Evolutionary conservation across 2,888 invertebrate genomes (phyloP).

Genomic region (Maniola hyperantus): DNA sequence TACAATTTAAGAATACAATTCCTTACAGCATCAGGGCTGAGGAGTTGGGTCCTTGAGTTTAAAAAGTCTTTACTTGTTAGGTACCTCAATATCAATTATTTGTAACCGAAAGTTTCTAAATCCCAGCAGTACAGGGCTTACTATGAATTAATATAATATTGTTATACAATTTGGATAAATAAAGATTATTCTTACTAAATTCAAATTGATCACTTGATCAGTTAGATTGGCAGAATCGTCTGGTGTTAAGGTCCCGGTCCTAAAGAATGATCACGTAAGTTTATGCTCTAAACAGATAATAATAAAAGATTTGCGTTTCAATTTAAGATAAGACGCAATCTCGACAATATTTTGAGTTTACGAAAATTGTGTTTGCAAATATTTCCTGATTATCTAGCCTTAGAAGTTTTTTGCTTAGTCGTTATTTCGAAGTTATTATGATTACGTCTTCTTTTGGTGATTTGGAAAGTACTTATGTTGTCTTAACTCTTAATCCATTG

Average conservation of each 20-base stretch:
- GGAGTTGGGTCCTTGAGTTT: too few species aligned
- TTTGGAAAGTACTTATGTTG: neutral
- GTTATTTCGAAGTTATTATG: conserved; percentile 2
- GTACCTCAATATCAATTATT: too few species aligned
- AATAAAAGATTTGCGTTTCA: neutral
- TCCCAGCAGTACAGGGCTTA: too few species aligned
- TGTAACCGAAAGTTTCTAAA: too few species aligned
- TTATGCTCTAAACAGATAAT: neutral
- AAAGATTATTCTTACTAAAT: too few species aligned
- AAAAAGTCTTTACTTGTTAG: too few species aligned
- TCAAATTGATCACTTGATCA: neutral
- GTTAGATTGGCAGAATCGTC: neutral
- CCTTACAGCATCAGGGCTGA: too few species aligned
- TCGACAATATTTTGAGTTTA: conserved; percentile 11
- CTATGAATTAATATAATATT: too few species aligned
- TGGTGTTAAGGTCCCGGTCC: neutral
- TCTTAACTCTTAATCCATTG: neutral
- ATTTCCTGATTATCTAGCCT: neutral
- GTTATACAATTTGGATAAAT: too few species aligned
- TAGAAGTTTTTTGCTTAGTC: neutral
- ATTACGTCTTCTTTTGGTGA: neutral
- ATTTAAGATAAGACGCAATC: conserved; percentile 19
- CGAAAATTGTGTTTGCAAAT: conserved; percentile 7
- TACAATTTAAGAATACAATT: too few species aligned
- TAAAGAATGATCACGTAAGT: neutral